Evolutionary conservation across 2,113 vertebrate species (phyloP), one percentile per base, ranked within the genome.

Genomic region (Nibea albiflora): DNA sequence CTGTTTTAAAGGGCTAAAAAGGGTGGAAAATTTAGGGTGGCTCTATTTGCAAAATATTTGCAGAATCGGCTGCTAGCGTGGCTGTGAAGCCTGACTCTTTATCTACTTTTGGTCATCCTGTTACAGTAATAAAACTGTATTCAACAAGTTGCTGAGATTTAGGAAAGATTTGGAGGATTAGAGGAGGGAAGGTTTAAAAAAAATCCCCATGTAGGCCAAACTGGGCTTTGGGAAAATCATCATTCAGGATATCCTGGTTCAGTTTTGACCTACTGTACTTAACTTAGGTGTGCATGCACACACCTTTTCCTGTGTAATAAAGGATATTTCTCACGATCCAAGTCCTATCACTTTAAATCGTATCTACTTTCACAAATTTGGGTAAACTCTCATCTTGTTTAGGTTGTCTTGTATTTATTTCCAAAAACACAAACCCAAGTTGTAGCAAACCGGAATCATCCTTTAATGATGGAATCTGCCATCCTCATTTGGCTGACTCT

Each of bases 381-480:
- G 6, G 11, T 28, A 50, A 52, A 39, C 19, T n/a, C 8, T 20
- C 53, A 2, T 49, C 17, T 26, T 17, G 2, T 35, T 46, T 46
- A 14, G 35, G 35, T 35, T 8, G 35, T 35, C 35, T 35, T 35
- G 35, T 35, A 8, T 8, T 35, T 35, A 35, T 35, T 35, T 35
- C 35, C 12, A 47, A 24, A 31, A 76, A 66, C 28, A n/a, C 15
- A 12, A 54, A 56, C 35, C 46, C 14, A 39, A 56, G 14, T 56
- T 64, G 15, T 58, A 20, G 39, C 24, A 22, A 57, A 17, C 15
- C 60, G 26, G n/a, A 73, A 57, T 39, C 3, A 39, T 65, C 28
- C 26, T 57, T 50, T 62, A 61, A 75, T 44, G 16, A 74, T 44
- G 42, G 50, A 58, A 61, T 61, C 9, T 50, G 31, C n/a, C 19